Evolutionary conservation across 2,797 vertebrate species (phyloP).

Genomic region (Anomalospiza imberbis): DNA sequence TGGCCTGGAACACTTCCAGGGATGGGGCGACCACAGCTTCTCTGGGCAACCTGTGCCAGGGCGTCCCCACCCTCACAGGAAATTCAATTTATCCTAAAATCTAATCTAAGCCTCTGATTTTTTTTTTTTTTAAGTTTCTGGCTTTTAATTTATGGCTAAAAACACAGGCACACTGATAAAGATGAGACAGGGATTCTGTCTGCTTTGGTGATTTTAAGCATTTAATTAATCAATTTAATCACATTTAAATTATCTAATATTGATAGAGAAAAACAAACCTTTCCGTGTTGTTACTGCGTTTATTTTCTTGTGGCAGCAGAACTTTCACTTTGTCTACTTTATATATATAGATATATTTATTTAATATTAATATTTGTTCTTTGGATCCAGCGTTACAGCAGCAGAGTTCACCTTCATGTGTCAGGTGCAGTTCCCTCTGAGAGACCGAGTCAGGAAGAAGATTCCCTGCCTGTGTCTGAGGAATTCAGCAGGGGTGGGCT

Average conservation of each 20-base stretch:
- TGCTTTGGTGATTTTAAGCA: background rate
- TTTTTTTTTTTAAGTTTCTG: background rate
- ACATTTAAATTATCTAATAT: background rate
- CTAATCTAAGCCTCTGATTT: background rate
- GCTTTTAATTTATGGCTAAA: background rate
- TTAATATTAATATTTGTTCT: background rate
- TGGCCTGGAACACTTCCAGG: accelerated
- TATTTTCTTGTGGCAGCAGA: background rate
- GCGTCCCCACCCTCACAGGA: background rate
- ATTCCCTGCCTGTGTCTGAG: background rate
- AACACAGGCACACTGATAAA: background rate
- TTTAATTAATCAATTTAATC: background rate
- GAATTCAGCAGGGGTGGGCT: background rate
- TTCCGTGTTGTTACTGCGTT: background rate
- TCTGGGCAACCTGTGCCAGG: background rate
- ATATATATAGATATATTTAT: background rate
- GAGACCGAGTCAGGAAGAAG: background rate
- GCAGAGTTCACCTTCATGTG: background rate
- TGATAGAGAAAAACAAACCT: background rate
- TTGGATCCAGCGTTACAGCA: background rate
- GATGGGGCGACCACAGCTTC: background rate
- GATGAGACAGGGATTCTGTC: accelerated
- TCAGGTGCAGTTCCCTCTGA: background rate
- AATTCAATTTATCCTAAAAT: background rate
- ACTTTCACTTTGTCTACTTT: background rate